Evolutionary conservation across 1,140 invertebrate species (phyloP), one percentile per base, ranked within the genome.

Genomic region (Dermatophagoides farinae): DNA sequence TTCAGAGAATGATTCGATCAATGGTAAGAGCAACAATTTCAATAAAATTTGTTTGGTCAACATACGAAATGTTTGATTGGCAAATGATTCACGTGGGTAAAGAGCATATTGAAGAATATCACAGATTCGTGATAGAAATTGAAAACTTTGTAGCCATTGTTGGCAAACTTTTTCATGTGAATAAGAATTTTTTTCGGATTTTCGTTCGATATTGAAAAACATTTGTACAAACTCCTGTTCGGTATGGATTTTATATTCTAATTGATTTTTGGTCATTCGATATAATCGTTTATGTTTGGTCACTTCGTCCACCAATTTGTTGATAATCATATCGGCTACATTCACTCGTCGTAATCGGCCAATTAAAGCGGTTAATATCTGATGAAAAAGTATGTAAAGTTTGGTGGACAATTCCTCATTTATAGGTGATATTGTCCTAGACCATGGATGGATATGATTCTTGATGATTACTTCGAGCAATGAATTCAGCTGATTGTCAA

Each of bases 121-220:
- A 22, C 80, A 79, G 60, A 93, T 73, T 73, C 91, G 85, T 66
- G 79, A 80, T 5, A 93, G 73, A 70, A 89, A 87, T 65, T 85
- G 86, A 87, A 69, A 59, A 78, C 78, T 67, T 63, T 38, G 18
- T n/a, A 50, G 43, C 14, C 16, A 16, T 41, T 64, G 11, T 22
- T 47, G 50, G 51, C 62, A 54, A 39, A 79, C 70, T 51, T 73
- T 65, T 68, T 79, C 77, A 57, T 77, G 68, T 68, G 77, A 77
- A 61, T 83, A 71, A 69, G 80, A 31, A 31, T 31, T 82, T 60
- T 67, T 67, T 71, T 92, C 88, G 80, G 89, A 83, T 62, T 84
- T 80, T 54, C 81, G 77, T 72, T 93, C 89, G 37, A 88, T 71
- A 68, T 91, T 85, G 71, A 92, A 93, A 71, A 92, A 92, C 67